Evolutionary conservation across 2,888 invertebrate genomes (phyloP), one percentile per base, ranked within the genome.

Genomic region (Hylaea fasciaria): DNA sequence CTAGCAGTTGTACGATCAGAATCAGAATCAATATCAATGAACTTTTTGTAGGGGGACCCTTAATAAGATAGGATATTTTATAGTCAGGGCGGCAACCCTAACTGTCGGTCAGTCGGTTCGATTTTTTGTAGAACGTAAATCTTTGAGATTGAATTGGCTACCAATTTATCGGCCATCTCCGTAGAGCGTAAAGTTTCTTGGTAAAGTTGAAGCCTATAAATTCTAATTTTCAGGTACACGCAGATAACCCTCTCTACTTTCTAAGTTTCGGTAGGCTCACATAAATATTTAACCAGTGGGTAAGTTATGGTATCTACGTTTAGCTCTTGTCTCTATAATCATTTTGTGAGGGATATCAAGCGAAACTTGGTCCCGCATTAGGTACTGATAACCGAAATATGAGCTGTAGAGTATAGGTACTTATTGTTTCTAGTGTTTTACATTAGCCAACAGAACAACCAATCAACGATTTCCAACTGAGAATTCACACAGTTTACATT

Each of bases 401-500:
- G 32, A 32, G 32, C 32, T 22, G 2, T 3, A 3, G 22, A 22
- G 22, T n/a, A n/a, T n/a, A n/a, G n/a, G n/a, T n/a, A n/a, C n/a
- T n/a, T n/a, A n/a, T n/a, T n/a, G n/a, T n/a, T n/a, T n/a, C n/a
- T n/a, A n/a, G n/a, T n/a, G n/a, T n/a, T n/a, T n/a, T n/a, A 37
- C 47, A 43, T 50, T 46, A 35, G 37, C 35, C 40, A 39, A 13
- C 32, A 47, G 32, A 54, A 47, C 47, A 40, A 47, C 40, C 37
- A 32, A 53, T 43, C 53, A 37, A 12, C 47, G 44, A 57, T n/a
- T 35, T 11, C 52, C 58, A 52, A 62, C 45, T 43, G 52, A 63
- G 67, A 35, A 62, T 59, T 64, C 67, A 41, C 52, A 14, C 55
- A 48, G 65, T 75, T 68, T 66, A 70, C 65, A 63, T 68, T 62